Conservation (phyloP, 2,113 vertebrate species). For the Ammodytes dubius region DNA sequence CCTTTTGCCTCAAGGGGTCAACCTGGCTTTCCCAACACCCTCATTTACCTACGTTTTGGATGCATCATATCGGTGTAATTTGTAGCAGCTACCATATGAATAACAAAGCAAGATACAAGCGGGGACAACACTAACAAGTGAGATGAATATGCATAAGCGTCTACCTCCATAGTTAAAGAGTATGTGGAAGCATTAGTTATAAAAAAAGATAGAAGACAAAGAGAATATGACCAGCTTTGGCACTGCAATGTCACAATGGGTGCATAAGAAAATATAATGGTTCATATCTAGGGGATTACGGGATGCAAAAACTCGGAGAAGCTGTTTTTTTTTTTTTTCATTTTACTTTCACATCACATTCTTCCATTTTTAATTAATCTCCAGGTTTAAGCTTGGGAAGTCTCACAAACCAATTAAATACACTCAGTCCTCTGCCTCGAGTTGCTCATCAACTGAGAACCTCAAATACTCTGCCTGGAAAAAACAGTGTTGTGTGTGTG, state of each 20-base stretch:
- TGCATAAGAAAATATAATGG: slow-evolving; percentile 33
- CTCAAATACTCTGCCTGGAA: slow-evolving; percentile 7
- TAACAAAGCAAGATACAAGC: slow-evolving; percentile 6
- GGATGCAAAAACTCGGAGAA: slow-evolving; percentile 33
- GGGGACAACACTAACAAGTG: slow-evolving; percentile 22
- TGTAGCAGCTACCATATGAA: slow-evolving; percentile 30
- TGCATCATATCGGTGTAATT: slow-evolving; percentile 11
- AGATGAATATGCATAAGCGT: slow-evolving; percentile 52
- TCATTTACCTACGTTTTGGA: slow-evolving; percentile 12
- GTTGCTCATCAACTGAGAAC: slow-evolving; percentile 51
- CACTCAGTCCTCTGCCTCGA: slow-evolving; percentile 44
- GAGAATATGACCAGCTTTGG: slow-evolving; percentile 14
- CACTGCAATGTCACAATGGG: slow-evolving; percentile 4
- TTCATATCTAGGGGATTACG: slow-evolving; percentile 25
- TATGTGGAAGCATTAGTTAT: slow-evolving; percentile 14
- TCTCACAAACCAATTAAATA: slow-evolving; percentile 59
- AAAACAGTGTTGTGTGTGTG: not conserved
- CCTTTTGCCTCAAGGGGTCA: slow-evolving; percentile 2
- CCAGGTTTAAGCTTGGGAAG: slow-evolving; percentile 55
- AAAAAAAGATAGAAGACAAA: slow-evolving; percentile 11
- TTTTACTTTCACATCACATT: slow-evolving; percentile 42
- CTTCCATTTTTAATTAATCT: slow-evolving; percentile 72
- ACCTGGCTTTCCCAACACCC: not conserved
- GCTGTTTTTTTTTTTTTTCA: slow-evolving; percentile 33
- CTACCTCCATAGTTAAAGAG: slow-evolving; percentile 14